Percentiles rank a stretch among this genome's conserved stretches.
These are phyloP conservation scores for Serilophus lunatus DNA, from an alignment of 2,113 vertebrate genomes.

Conservation along the genomic window DNA sequence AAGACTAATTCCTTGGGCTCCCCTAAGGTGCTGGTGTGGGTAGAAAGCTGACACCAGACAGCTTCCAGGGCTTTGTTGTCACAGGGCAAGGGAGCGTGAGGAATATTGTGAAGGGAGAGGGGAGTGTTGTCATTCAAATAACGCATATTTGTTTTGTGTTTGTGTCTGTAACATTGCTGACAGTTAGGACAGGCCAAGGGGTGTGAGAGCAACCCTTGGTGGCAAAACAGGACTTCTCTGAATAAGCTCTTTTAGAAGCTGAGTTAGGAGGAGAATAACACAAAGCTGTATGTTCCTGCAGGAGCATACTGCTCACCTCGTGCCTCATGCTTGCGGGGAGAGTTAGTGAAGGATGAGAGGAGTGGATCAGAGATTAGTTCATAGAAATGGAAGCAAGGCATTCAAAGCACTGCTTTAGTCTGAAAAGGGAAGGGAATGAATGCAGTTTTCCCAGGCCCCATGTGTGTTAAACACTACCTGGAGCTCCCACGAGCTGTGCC, in stretches of 20 bases:
- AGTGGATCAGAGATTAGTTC: neutral
- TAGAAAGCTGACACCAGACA: neutral
- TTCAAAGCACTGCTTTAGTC: constrained; percentile 36
- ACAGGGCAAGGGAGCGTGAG: neutral
- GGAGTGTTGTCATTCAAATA: neutral
- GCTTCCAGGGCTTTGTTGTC: neutral
- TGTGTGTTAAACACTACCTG: neutral
- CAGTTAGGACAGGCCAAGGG: neutral
- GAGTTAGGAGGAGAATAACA: neutral
- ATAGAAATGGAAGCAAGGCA: neutral
- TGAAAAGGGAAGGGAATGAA: neutral
- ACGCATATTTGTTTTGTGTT: neutral
- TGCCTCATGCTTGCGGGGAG: neutral
- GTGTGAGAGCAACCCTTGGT: neutral
- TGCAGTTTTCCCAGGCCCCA: neutral
- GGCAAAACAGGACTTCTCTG: neutral
- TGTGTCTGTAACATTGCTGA: neutral
- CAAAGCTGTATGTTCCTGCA: neutral
- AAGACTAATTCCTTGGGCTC: neutral
- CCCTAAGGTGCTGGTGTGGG: neutral
- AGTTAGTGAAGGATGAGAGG: neutral
- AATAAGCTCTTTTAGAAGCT: neutral
- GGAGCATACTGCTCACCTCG: neutral
- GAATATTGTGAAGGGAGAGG: neutral
- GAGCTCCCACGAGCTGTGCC: constrained; percentile 35